A percentile compares a stretch with the other conserved stretches of the same genome.
These are phyloP conservation scores for Macropodus opercularis DNA, from an alignment of 2,797 vertebrate genomes.

Conservation along the genomic window DNA sequence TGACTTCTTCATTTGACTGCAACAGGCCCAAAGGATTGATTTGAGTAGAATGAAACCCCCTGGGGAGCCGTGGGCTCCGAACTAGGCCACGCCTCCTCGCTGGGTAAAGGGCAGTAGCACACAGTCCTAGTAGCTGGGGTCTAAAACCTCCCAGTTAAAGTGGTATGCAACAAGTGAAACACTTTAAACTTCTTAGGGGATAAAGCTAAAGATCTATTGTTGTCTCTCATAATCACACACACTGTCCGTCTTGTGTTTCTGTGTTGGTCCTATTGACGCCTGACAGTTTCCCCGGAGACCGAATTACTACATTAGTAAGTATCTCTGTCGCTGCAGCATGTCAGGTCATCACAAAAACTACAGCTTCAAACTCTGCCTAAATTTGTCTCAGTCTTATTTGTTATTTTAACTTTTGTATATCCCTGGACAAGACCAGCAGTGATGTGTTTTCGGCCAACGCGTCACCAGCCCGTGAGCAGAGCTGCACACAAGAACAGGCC, in stretches of 20 bases:
- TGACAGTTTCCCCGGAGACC: slow-evolving; percentile 62
- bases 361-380: slow-evolving; percentile 31
- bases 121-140: slow-evolving; percentile 5
- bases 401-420: too few species aligned
- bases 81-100: slow-evolving; percentile 57
- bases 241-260: slow-evolving; percentile 31
- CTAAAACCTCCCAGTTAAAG: background rate
- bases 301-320: slow-evolving; percentile 72
- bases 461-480: slow-evolving; percentile 27
- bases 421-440: slow-evolving; percentile 41
- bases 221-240: slow-evolving; percentile 2
- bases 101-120: slow-evolving; percentile 23
- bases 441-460: slow-evolving; percentile 34
- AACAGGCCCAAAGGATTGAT: slow-evolving; percentile 64
- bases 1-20: slow-evolving; percentile 57
- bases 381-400: slow-evolving; percentile 32
- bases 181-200: background rate
- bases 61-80: slow-evolving; percentile 47
- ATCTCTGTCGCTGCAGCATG: slow-evolving; percentile 60
- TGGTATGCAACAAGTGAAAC: background rate
- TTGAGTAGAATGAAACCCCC: slow-evolving; percentile 60
- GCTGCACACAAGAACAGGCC: slow-evolving; percentile 19
- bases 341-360: slow-evolving; percentile 31
- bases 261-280: slow-evolving; percentile 47
- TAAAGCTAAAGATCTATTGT: slow-evolving; percentile 5